Evolutionary conservation across 2,113 vertebrate genomes (phyloP).

Genomic region (Pelvicachromis taeniatus): DNA sequence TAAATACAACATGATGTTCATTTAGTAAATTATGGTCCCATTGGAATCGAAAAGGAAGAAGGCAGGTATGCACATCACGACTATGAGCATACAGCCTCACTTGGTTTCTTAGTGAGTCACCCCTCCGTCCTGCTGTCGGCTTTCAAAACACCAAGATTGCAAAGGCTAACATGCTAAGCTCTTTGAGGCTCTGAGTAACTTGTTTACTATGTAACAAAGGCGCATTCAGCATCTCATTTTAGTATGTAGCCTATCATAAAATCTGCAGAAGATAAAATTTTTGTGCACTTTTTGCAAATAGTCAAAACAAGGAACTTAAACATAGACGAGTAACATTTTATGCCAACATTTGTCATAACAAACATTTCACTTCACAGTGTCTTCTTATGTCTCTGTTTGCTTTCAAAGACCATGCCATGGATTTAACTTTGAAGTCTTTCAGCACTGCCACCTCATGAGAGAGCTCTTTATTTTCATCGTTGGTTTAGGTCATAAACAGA

Average conservation of each 20-base stretch:
- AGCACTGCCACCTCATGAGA: not conserved
- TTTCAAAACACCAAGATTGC: not conserved
- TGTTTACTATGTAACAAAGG: not conserved
- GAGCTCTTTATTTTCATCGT: not conserved
- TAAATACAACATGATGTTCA: not conserved
- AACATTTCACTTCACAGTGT: not conserved
- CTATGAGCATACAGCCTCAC: not conserved
- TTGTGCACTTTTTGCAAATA: too few species aligned
- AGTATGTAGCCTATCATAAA: too few species aligned
- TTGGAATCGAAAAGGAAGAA: not conserved
- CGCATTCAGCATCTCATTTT: not conserved
- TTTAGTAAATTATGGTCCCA: not conserved
- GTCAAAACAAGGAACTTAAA: not conserved
- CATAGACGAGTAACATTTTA: not conserved
- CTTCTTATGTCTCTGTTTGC: not conserved
- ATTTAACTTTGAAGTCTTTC: not conserved
- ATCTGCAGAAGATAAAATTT: too few species aligned
- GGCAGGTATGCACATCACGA: not conserved
- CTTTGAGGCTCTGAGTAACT: not conserved
- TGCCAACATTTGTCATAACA: not conserved
- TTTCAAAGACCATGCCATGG: not conserved
- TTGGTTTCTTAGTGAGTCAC: not conserved
- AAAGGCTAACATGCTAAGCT: not conserved
- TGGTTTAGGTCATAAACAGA: rapidly evolving
- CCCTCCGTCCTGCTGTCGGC: not conserved